Base-by-base conservation (phyloP, 2,797 vertebrate genomes). In the Lutjanus argentimaculatus region DNA sequence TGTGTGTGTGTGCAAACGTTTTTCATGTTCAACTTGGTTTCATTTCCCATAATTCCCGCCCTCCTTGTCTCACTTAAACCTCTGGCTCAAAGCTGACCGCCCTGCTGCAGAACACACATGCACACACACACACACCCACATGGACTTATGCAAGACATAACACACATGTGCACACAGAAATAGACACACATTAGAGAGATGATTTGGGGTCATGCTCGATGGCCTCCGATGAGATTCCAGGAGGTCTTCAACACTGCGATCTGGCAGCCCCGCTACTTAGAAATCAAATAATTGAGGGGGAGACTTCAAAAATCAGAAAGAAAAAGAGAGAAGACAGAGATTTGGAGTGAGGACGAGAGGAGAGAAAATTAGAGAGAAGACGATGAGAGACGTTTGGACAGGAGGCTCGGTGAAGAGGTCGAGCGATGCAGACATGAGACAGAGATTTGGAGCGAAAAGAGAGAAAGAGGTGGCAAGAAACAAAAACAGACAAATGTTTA, bases 21-120 rank as follows among this genome's bases (percentile, higher is more conserved):
- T 56, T 86, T 88, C 68, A 84, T 87, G 72, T 88, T 86, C 78
- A 40, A 86, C 82, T 90, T 72, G 73, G 87, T 92, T 94, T 93
- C 85, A 91, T 91, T 94, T 95, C 92, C 93, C 91, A 94, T 94
- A 91, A 94, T 87, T 92, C 85, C 92, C 85, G 30, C 85, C 91
- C 87, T 89, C 84, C 55, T 78, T 69, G 74, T 86, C 86, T 82
- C 67, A 76, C 72, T 80, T 88, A 83, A 87, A 88, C 80, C 82
- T 88, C 83, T 80, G 85, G 80, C 87, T 75, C 72, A 74, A 67
- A 74, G 84, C 73, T 69, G 71, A 86, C 86, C 71, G 25, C 72
- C 68, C 77, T 61, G 71, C 81, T 48, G 46, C 81, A 79, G 81
- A 81, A 76, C 70, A 83, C 75, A 72, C 74, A 73, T 73, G 85